A percentile compares a stretch with the other conserved stretches of the same genome.
These are phyloP conservation scores for Amphipoea oculea DNA, from an alignment of 2,888 invertebrate genomes.

Conservation along the genomic window DNA sequence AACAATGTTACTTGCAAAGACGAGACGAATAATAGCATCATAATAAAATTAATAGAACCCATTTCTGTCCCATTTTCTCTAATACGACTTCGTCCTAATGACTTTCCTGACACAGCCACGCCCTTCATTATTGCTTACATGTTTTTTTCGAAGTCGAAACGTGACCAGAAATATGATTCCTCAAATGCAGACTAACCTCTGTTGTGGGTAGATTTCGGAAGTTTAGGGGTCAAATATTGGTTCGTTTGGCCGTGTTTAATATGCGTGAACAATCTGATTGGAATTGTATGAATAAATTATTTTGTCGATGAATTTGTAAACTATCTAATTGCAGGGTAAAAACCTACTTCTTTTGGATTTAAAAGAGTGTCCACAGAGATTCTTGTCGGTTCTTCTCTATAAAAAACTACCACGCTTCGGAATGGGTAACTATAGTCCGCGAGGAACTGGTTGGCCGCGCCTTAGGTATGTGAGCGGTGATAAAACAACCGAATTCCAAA, in stretches of 20 bases:
- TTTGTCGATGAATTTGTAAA: background rate
- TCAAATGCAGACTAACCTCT: slow-evolving; percentile 35
- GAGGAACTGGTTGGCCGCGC: too few relatives aligned
- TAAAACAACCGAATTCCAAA: too few relatives aligned
- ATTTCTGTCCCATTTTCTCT: slow-evolving; percentile 44
- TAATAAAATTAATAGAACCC: slow-evolving; percentile 56
- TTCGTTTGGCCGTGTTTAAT: slow-evolving; percentile 27
- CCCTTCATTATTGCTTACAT: slow-evolving; percentile 51
- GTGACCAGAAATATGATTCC: slow-evolving; percentile 57
- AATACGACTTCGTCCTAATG: slow-evolving; percentile 36
- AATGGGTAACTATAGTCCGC: too few relatives aligned
- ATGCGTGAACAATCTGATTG: background rate
- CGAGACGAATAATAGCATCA: slow-evolving; percentile 48
- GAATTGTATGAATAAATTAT: slow-evolving; percentile 28
- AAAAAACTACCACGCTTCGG: background rate
- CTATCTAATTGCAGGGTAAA: background rate
- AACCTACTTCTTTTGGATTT: background rate
- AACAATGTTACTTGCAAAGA: slow-evolving; percentile 42
- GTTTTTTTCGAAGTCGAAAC: slow-evolving; percentile 49
- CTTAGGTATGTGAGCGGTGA: too few relatives aligned
- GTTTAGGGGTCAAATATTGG: slow-evolving; percentile 32
- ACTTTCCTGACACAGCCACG: slow-evolving; percentile 27
- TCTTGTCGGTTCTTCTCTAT: background rate
- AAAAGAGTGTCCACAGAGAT: background rate
- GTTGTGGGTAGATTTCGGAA: slow-evolving; percentile 36